Evolutionary conservation across 2,888 invertebrate species (phyloP).

Genomic region (Osmoderma eremita): DNA sequence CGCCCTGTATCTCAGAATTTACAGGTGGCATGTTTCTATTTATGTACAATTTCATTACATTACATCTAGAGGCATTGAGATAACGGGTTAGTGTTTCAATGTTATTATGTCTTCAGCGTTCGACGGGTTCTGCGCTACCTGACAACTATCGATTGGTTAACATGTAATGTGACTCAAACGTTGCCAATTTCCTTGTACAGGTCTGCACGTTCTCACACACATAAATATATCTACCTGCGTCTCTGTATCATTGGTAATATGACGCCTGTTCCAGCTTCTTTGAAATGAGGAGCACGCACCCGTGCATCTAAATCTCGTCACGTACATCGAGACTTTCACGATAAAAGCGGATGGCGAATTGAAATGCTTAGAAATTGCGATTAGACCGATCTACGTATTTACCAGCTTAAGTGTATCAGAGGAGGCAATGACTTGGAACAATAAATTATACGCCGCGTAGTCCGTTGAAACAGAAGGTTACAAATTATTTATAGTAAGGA

Average conservation of each 20-base stretch:
- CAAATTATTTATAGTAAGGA: no score
- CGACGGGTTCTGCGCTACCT: neutral
- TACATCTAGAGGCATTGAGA: neutral
- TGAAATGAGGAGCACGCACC: slow-evolving; percentile 14
- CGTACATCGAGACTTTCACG: slow-evolving; percentile 33
- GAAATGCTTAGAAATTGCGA: slow-evolving; percentile 30
- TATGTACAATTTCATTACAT: slow-evolving; percentile 4
- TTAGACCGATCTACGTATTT: slow-evolving; percentile 16
- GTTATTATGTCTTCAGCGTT: neutral
- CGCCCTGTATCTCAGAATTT: no score
- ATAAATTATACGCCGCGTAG: no score
- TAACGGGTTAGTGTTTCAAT: neutral
- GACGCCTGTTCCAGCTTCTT: neutral
- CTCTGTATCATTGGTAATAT: slow-evolving; percentile 4
- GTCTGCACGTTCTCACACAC: slow-evolving; percentile 5
- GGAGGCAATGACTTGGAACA: neutral
- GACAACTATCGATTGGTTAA: neutral
- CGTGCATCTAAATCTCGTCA: slow-evolving; percentile 32
- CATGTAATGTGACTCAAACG: slow-evolving; percentile 10
- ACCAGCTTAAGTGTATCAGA: slow-evolving; percentile 18
- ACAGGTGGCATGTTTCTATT: neutral
- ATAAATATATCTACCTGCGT: slow-evolving; percentile 5
- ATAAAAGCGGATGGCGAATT: slow-evolving; percentile 26
- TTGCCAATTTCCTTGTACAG: slow-evolving; percentile 8
- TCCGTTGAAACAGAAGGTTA: no score